Evolutionary conservation across 1,140 invertebrate genomes (phyloP).

Genomic region (Asbolus verrucosus): DNA sequence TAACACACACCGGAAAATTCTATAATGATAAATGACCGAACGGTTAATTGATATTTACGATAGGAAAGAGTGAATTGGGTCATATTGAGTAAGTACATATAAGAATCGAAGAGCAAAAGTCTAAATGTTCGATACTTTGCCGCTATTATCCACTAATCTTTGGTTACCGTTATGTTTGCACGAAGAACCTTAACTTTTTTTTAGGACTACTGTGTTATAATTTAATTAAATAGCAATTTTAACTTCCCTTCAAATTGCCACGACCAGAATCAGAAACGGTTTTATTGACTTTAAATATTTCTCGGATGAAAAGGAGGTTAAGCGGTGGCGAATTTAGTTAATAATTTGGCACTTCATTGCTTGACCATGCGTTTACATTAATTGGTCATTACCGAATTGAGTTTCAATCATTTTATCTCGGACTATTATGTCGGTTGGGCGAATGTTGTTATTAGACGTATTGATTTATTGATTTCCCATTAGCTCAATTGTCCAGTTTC

Average conservation of each 20-base stretch:
- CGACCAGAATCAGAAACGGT: too few relatives aligned
- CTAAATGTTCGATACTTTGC: too few relatives aligned
- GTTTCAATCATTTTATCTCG: constrained; percentile 20
- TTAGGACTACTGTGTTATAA: background rate
- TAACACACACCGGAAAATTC: constrained; percentile 46
- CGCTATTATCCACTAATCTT: too few relatives aligned
- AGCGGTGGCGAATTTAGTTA: background rate
- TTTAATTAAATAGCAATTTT: constrained; percentile 6
- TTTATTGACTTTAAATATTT: too few relatives aligned
- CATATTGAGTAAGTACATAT: too few relatives aligned
- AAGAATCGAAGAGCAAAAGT: too few relatives aligned
- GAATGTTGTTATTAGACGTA: constrained; percentile 8
- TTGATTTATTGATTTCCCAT: constrained; percentile 35
- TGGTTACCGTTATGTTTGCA: too few relatives aligned
- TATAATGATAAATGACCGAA: constrained; percentile 46
- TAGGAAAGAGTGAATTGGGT: constrained; percentile 37
- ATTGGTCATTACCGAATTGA: constrained; percentile 21
- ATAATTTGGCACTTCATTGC: constrained; percentile 7
- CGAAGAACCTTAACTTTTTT: too few relatives aligned
- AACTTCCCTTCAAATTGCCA: too few relatives aligned
- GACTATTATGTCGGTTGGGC: constrained; percentile 17
- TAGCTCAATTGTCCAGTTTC: constrained; percentile 30
- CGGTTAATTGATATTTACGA: constrained; percentile 51
- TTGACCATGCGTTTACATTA: background rate
- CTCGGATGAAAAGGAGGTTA: background rate